Percentiles rank a stretch among this genome's conserved stretches.
These are phyloP conservation scores for Microchrysa polita DNA, from an alignment of 2,888 invertebrate species.

Conservation along the genomic window DNA sequence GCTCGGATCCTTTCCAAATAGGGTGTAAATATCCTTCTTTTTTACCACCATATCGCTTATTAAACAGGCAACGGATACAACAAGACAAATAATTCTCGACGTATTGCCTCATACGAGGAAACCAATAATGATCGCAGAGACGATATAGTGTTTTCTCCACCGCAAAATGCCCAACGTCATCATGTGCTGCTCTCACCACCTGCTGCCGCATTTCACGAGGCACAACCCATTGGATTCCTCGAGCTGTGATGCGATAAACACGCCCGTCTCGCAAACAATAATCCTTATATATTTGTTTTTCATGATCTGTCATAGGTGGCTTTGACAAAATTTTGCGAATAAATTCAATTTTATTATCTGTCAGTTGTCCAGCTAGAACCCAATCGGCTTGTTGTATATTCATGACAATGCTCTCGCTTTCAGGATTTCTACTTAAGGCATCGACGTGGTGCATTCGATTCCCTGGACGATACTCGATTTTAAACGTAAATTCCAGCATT, in stretches of 20 bases:
- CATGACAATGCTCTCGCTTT: no score
- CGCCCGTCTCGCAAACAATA: slow-evolving; percentile 48
- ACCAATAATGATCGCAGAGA: slow-evolving; percentile 63
- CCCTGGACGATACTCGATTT: no score
- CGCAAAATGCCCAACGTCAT: slow-evolving; percentile 51
- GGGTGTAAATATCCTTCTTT: slow-evolving; percentile 59
- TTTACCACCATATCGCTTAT: slow-evolving; percentile 54
- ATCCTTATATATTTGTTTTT: slow-evolving; percentile 45
- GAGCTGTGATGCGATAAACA: slow-evolving; percentile 49
- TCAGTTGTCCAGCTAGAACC: no score
- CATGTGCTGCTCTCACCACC: slow-evolving; percentile 50
- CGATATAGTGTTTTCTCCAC: slow-evolving; percentile 53
- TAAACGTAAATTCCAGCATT: no score
- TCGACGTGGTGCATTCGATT: no score
- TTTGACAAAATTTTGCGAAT: slow-evolving; percentile 47
- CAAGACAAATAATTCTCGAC: slow-evolving; percentile 59
- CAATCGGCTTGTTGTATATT: no score
- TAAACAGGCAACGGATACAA: slow-evolving; percentile 56
- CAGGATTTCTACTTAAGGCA: no score
- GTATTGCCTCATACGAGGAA: slow-evolving; percentile 58
- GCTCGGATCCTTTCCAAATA: slow-evolving; percentile 59
- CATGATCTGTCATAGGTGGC: slow-evolving; percentile 12
- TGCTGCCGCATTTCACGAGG: no score
- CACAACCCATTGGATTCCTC: no score
- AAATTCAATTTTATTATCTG: slow-evolving; percentile 54